Conservation (phyloP, 2,797 vertebrate species). For the Ctenosaura bakeri region DNA sequence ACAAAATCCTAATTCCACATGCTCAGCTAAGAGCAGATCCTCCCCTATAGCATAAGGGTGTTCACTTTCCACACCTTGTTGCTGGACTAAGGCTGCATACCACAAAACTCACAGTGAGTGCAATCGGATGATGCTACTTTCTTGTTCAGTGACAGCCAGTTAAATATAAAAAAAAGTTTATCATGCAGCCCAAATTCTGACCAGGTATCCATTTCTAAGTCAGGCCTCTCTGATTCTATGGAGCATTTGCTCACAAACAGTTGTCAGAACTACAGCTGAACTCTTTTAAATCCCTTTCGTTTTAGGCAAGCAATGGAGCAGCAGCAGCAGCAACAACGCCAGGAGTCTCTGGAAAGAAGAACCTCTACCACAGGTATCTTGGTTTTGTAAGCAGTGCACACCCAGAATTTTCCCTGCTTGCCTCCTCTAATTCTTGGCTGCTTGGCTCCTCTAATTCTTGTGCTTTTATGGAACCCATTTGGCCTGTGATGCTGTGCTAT, state of each 20-base stretch:
- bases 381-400: constrained; percentile 1
- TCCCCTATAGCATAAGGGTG: not conserved
- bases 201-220: not conserved
- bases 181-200: too few species aligned
- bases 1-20: not conserved
- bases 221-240: not conserved
- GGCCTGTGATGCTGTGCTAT: constrained; percentile 14
- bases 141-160: not conserved
- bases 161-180: not conserved
- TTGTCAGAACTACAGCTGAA: not conserved
- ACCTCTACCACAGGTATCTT: constrained; percentile 91
- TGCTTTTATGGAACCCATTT: constrained; percentile 2
- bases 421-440: constrained; percentile 33
- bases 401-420: not conserved
- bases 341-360: constrained; percentile 94
- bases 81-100: not conserved
- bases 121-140: not conserved
- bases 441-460: constrained; percentile 16
- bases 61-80: not conserved
- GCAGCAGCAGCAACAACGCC: constrained; percentile 89
- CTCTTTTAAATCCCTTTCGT: constrained; percentile 51
- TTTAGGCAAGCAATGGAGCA: constrained; percentile 95
- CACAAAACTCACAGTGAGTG: not conserved
- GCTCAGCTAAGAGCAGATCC: not conserved
- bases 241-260: constrained; percentile 23